phyloP scores from a whole-genome alignment of 2,113 vertebrate species.

The Oreochromis aureus region DNA sequence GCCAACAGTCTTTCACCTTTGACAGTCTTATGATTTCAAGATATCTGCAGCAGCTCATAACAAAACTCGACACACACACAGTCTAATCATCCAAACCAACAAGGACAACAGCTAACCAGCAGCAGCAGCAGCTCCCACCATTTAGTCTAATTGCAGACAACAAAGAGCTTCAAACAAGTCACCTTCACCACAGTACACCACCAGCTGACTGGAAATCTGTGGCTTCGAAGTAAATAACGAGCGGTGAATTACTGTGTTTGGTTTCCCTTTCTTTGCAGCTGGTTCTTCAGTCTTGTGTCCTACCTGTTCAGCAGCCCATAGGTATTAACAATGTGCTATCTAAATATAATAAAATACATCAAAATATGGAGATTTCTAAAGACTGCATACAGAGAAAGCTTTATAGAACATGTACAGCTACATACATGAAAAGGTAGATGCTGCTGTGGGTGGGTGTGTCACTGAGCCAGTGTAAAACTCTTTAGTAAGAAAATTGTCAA shows the following conservation, averaged over 20 bases:
- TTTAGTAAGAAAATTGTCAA: background rate
- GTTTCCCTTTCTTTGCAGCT: background rate
- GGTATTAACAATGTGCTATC: background rate
- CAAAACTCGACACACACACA: background rate
- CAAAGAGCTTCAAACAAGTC: background rate
- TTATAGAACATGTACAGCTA: background rate
- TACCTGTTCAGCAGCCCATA: background rate
- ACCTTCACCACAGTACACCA: background rate
- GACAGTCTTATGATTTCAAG: background rate
- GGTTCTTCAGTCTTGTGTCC: background rate
- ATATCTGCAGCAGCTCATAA: background rate
- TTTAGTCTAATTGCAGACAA: background rate
- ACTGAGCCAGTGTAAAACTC: background rate
- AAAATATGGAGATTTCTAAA: background rate
- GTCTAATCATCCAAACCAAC: background rate
- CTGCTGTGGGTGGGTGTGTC: background rate
- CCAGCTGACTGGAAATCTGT: background rate
- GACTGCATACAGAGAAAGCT: background rate
- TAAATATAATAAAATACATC: background rate
- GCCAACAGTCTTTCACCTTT: background rate
- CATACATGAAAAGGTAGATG: background rate
- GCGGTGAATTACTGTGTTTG: background rate
- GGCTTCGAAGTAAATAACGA: background rate
- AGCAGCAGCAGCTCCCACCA: accelerated
- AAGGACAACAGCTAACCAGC: background rate